These are phyloP conservation scores for Murina feae DNA, from an alignment of 2,113 vertebrate species.

Conservation along the genomic window DNA sequence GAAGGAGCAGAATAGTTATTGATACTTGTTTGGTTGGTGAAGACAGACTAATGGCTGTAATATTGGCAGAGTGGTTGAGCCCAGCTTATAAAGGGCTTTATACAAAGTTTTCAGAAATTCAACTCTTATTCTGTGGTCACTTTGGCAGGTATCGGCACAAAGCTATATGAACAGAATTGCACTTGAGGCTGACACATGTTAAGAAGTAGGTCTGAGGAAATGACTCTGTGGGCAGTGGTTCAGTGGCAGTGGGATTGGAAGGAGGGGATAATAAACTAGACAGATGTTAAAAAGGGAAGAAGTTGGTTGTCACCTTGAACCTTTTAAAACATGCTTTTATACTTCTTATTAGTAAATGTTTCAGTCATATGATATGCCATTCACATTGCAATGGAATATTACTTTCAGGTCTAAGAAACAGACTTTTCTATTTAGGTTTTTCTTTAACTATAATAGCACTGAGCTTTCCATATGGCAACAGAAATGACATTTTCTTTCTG, in stretches of 20 bases:
- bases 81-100: not conserved
- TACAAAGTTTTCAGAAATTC: not conserved
- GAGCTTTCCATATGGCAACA: not conserved
- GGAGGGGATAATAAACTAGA: not conserved
- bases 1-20: not conserved
- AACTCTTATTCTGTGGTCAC: not conserved
- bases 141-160: not conserved
- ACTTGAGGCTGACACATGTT: not conserved
- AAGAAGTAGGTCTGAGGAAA: not conserved
- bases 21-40: not conserved
- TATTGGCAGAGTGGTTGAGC: not conserved
- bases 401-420: not conserved
- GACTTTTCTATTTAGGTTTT: constrained; percentile 25
- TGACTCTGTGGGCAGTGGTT: not conserved
- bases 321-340: not conserved
- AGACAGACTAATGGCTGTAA: not conserved
- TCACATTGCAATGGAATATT: not conserved
- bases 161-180: not conserved
- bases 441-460: not conserved
- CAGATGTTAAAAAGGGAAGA: not conserved
- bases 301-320: not conserved
- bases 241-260: no score
- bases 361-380: not conserved
- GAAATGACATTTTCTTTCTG: constrained; percentile 36
- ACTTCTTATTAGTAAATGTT: not conserved